Conservation (phyloP, 2,888 invertebrate genomes). For the Pristionchus japonicus region DNA sequence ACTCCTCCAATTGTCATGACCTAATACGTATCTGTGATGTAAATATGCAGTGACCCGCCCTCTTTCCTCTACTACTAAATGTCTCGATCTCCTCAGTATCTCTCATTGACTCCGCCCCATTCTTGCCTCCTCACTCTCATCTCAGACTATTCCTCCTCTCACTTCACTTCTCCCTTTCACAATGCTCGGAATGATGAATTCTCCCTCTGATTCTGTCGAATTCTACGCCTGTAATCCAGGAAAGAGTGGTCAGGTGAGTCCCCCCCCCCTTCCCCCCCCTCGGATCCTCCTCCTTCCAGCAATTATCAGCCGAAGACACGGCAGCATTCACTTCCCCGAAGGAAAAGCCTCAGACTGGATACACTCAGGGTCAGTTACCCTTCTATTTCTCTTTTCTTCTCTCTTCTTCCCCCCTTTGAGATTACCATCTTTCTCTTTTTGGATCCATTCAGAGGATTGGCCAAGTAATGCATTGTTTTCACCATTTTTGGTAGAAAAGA, state of each 20-base stretch:
- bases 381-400: too few relatives aligned
- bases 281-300: background rate
- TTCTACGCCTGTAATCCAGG: slow-evolving; percentile 55
- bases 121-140: slow-evolving; percentile 10
- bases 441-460: background rate
- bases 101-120: background rate
- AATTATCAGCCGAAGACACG: slow-evolving; percentile 50
- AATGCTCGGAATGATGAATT: slow-evolving; percentile 66
- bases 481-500: background rate
- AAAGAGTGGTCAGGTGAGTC: slow-evolving; percentile 18
- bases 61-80: background rate
- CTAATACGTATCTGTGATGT: background rate
- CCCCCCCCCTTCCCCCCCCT: background rate
- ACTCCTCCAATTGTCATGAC: background rate
- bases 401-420: too few relatives aligned
- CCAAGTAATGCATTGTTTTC: background rate
- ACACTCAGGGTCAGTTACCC: slow-evolving; percentile 58
- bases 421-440: slow-evolving; percentile 17
- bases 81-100: background rate
- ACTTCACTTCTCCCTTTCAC: slow-evolving; percentile 14
- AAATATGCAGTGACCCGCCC: slow-evolving; percentile 6
- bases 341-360: slow-evolving; percentile 56
- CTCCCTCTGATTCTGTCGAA: slow-evolving; percentile 59
- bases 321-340: slow-evolving; percentile 60
- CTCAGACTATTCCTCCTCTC: background rate